Conservation (phyloP, 1,140 invertebrate species). For the Orius laevigatus region DNA sequence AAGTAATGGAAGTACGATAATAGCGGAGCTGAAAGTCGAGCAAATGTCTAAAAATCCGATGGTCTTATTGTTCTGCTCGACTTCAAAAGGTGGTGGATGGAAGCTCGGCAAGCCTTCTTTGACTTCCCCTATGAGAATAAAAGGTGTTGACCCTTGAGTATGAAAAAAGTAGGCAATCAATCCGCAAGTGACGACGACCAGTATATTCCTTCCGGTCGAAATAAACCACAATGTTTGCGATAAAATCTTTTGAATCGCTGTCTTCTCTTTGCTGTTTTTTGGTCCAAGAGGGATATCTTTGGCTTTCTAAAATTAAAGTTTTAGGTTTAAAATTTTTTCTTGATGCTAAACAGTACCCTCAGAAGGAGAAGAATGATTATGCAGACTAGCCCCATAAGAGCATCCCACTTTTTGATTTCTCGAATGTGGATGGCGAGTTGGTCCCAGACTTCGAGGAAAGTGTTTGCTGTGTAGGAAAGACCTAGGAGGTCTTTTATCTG, state of each 20-base stretch:
- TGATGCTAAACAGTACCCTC: constrained; percentile 32
- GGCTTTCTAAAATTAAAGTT: constrained; percentile 41
- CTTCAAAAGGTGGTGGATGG: constrained; percentile 42
- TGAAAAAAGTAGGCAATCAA: constrained; percentile 46
- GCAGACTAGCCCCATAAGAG: constrained; percentile 44
- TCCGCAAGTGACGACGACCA: constrained; percentile 53
- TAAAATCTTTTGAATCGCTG: constrained; percentile 27
- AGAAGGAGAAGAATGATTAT: constrained; percentile 47
- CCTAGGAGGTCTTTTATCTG: constrained; percentile 70
- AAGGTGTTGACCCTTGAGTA: constrained; percentile 39
- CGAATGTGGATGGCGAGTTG: constrained; percentile 42
- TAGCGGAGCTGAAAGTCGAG: constrained; percentile 49
- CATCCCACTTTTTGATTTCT: constrained; percentile 47
- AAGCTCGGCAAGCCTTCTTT: constrained; percentile 44
- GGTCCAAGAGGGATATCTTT: constrained; percentile 45
- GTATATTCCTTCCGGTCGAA: constrained; percentile 58
- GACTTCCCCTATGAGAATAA: constrained; percentile 38
- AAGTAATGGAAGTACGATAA: constrained; percentile 59
- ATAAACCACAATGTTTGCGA: constrained; percentile 49
- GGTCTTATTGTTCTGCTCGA: constrained; percentile 42
- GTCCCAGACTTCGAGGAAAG: constrained; percentile 44
- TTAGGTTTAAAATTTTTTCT: background rate
- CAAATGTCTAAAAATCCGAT: constrained; percentile 49
- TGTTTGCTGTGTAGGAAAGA: constrained; percentile 41
- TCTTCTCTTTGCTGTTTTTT: constrained; percentile 29